Conservation (phyloP, 2,888 invertebrate genomes). For the Drosophila paucipuncta region DNA sequence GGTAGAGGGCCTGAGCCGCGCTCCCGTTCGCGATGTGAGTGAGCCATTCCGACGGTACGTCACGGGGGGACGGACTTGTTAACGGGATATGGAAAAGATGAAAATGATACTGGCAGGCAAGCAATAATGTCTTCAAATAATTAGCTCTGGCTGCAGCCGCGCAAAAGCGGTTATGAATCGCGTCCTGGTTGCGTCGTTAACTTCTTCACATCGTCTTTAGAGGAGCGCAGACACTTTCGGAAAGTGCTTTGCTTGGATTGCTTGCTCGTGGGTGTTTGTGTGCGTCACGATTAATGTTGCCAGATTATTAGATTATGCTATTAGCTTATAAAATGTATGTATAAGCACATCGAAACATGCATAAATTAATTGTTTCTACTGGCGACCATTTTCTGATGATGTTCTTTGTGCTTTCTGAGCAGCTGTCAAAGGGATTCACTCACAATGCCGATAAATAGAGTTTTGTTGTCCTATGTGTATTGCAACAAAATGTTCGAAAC, state of each 20-base stretch:
- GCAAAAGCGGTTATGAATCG: slow-evolving; percentile 21
- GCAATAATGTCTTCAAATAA: neutral
- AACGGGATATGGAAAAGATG: slow-evolving; percentile 10
- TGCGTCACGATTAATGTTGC: slow-evolving; percentile 33
- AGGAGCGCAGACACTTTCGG: slow-evolving; percentile 30
- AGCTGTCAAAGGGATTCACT: neutral
- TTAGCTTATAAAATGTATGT: neutral
- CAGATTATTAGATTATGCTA: slow-evolving; percentile 11
- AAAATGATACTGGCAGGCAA: slow-evolving; percentile 11
- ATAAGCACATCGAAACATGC: neutral
- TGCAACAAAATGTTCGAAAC: neutral
- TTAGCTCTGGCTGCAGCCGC: slow-evolving; percentile 1
- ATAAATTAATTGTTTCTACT: neutral
- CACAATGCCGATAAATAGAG: neutral
- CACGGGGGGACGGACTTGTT: slow-evolving; percentile 12
- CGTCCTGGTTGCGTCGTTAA: slow-evolving; percentile 31
- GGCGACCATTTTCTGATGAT: neutral
- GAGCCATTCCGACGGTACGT: slow-evolving; percentile 30
- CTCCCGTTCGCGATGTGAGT: slow-evolving; percentile 56
- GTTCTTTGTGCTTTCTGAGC: neutral
- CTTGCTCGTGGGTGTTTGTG: slow-evolving; percentile 30
- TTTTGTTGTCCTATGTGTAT: neutral
- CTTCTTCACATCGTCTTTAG: slow-evolving; percentile 38
- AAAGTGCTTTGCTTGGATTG: slow-evolving; percentile 38
- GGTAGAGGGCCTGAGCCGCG: slow-evolving; percentile 89